Percentiles rank a stretch among this genome's conserved stretches.
Conservation (phyloP, 2,888 invertebrate species). For the Cheilosia vulpina region DNA sequence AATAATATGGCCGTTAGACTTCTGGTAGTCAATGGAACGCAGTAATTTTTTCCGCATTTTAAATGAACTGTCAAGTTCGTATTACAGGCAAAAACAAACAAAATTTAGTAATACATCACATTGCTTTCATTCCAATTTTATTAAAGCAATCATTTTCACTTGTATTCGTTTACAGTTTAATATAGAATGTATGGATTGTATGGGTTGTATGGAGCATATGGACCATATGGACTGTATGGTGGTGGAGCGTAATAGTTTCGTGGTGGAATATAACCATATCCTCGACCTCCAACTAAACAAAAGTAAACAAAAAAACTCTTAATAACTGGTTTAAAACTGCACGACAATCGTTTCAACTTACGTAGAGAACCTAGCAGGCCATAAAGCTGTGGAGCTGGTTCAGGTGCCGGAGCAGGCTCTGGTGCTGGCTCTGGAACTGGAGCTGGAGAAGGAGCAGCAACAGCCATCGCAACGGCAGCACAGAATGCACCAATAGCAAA, state of each 20-base stretch:
- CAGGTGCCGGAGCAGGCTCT: neutral
- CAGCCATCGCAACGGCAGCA: constrained; percentile 13
- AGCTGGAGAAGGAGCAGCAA: constrained; percentile 6
- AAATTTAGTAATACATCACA: no score
- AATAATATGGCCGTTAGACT: no score
- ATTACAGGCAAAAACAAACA: no score
- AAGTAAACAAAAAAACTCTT: neutral
- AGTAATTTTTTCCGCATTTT: no score
- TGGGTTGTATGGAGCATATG: neutral
- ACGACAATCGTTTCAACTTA: neutral
- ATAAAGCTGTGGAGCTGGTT: neutral
- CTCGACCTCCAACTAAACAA: neutral
- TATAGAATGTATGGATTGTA: neutral
- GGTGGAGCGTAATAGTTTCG: neutral
- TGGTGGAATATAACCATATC: neutral
- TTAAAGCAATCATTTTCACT: neutral
- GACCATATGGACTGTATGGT: neutral
- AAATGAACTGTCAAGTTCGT: no score
- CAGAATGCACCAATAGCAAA: constrained; percentile 19
- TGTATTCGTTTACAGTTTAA: neutral
- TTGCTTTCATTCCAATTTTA: neutral
- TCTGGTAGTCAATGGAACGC: no score
- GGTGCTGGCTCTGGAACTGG: constrained; percentile 3
- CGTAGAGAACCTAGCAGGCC: neutral
- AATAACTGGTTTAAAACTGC: neutral